Percentiles rank a stretch among this genome's conserved stretches.
phyloP scores from a whole-genome alignment of 2,888 invertebrate species.

The Rhagium mordax region DNA sequence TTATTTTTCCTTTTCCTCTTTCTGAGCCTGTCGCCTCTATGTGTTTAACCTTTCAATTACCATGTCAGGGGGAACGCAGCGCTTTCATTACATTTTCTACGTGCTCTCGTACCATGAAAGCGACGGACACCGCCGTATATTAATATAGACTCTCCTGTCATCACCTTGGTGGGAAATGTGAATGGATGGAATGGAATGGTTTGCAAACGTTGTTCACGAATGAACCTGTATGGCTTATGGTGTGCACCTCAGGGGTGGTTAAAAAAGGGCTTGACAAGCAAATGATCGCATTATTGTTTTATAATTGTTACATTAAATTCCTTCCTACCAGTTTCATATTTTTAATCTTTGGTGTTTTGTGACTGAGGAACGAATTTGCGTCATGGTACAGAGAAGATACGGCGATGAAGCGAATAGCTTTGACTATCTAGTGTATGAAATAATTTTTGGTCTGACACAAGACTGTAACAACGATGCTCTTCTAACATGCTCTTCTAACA shows the following conservation, averaged over 20 bases:
- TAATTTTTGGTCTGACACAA: too few species aligned
- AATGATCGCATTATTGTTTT: too few species aligned
- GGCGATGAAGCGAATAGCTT: too few species aligned
- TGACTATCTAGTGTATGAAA: too few species aligned
- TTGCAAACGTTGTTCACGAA: neutral
- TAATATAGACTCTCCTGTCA: conserved; percentile 2
- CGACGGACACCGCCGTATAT: conserved; percentile 6
- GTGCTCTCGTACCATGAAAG: conserved; percentile 3
- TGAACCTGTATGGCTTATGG: neutral
- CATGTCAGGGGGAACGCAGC: conserved; percentile 25
- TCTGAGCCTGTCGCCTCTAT: conserved; percentile 22
- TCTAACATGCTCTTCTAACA: too few species aligned
- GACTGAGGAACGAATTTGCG: too few species aligned
- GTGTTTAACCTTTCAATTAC: conserved; percentile 39
- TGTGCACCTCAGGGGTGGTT: neutral
- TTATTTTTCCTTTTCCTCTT: conserved; percentile 4
- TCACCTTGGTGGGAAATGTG: neutral
- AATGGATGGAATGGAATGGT: neutral
- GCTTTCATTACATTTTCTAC: conserved; percentile 23
- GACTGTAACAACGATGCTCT: too few species aligned
- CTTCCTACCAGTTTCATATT: too few species aligned
- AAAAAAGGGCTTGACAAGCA: too few species aligned
- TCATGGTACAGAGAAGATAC: too few species aligned
- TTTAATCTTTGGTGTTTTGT: too few species aligned
- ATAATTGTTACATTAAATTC: too few species aligned